Evolutionary conservation across 2,888 invertebrate genomes (phyloP).

Genomic region (Cordilura impudica): DNA sequence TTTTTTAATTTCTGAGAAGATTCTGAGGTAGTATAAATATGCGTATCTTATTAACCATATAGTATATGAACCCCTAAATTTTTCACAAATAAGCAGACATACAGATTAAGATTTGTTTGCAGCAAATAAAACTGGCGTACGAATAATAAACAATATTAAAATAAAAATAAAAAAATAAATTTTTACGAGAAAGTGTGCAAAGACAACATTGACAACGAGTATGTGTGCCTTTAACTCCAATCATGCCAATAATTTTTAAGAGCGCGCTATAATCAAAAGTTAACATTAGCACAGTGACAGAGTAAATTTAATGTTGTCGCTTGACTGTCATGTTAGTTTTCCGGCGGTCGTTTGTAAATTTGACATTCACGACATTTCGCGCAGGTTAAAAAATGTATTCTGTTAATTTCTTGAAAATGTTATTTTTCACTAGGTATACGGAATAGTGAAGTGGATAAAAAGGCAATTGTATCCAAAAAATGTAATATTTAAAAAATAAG

Average conservation of each 20-base stretch:
- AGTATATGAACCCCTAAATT: too few relatives aligned
- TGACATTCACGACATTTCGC: conserved; percentile 16
- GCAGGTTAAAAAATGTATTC: too few relatives aligned
- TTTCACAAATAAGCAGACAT: background rate
- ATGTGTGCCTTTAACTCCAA: background rate
- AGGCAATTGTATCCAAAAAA: too few relatives aligned
- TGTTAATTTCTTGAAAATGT: too few relatives aligned
- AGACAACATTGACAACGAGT: background rate
- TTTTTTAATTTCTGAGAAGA: too few relatives aligned
- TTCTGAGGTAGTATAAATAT: too few relatives aligned
- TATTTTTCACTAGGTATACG: too few relatives aligned
- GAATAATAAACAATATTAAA: background rate
- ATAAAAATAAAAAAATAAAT: conserved; percentile 4
- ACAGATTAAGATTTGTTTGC: conserved; percentile 28
- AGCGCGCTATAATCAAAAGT: conserved; percentile 26
- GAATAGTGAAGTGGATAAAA: too few relatives aligned
- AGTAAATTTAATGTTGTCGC: conserved; percentile 48
- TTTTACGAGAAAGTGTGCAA: background rate
- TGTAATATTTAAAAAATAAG: too few relatives aligned
- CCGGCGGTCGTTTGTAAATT: conserved; percentile 43
- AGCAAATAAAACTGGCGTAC: background rate
- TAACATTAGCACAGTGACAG: conserved; percentile 34
- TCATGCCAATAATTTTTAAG: conserved; percentile 15
- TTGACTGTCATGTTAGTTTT: conserved; percentile 50
- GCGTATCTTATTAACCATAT: too few relatives aligned